A percentile compares a stretch with the other conserved stretches of the same genome.
Evolutionary conservation across 2,888 invertebrate species (phyloP).

Genomic region (Caenorhabditis uteleia): DNA sequence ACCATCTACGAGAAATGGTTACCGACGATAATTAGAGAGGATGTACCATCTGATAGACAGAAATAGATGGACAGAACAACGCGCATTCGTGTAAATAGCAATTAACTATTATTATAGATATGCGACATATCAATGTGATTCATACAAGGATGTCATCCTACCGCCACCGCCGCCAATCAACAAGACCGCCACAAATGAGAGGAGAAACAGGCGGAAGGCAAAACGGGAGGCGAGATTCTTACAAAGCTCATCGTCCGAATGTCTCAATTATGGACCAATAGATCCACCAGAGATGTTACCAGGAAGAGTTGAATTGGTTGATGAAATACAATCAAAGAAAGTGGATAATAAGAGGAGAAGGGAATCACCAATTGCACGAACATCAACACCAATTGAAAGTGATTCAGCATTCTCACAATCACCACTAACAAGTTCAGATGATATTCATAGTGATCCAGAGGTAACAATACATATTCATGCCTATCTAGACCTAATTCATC

Average conservation of each 20-base stretch:
- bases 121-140: constrained; percentile 11
- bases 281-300: constrained; percentile 52
- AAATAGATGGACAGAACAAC: too few species aligned
- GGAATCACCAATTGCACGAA: constrained; percentile 15
- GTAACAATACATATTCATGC: too few species aligned
- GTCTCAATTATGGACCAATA: constrained; percentile 57
- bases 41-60: constrained; percentile 3
- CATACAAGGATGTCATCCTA: too few species aligned
- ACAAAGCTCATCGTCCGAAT: constrained; percentile 47
- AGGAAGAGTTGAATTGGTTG: constrained; percentile 28
- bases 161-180: not conserved
- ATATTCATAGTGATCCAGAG: constrained; percentile 38
- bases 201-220: not conserved
- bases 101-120: constrained; percentile 13
- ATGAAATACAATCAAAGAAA: constrained; percentile 5
- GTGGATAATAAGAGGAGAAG: not conserved
- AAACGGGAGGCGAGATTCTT: constrained; percentile 14
- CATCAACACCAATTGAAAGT: constrained; percentile 50
- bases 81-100: constrained; percentile 8
- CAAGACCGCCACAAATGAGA: not conserved
- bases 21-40: not conserved
- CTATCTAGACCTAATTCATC: not conserved
- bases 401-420: constrained; percentile 56
- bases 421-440: constrained; percentile 50
- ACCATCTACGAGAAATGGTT: too few species aligned